Evolutionary conservation across 2,888 invertebrate genomes (phyloP), one percentile per base, ranked within the genome.

Genomic region (Aethes cnicana): DNA sequence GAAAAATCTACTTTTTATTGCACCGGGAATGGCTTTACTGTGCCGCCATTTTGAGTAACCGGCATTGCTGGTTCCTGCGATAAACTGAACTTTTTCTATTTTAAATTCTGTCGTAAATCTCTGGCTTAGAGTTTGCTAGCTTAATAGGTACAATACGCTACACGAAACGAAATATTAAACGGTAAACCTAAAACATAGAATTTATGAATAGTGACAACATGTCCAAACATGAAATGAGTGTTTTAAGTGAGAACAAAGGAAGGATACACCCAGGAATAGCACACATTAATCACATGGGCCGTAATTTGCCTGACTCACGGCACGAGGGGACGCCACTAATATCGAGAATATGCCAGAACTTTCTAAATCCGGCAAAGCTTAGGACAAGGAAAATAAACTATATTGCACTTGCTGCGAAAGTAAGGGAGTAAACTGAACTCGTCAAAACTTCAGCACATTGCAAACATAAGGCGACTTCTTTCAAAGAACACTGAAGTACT

Each of bases 231-330:
- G 59, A 64, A 47, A 36, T 63, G 59, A 61, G 48, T 43, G 36
- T 59, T 63, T 59, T 37, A 63, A 26, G 44, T 33, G 21, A 62
- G 69, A 80, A 83, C 83, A 84, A 84, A 83, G 79, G 69, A 72
- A 74, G 75, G 68, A 74, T 77, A 74, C 68, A 63, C 68, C 72
- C 79, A 81, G 74, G 74, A 87, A 87, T 86, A 87, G 83, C 78
- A 63, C 61, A 74, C 78, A 86, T 87, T 85, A 86, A 86, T 87
- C 85, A 86, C 84, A 80, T 76, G 80, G 65, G 72, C 74, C 73
- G 81, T 81, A 84, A 87, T 88, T 84, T 81, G 84, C 81, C 81
- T 88, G 85, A 87, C 77, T 87, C 87, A 87, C 80, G 81, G 77
- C 77, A 77, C 61, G 77, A 78, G 79, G 84, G 84, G 83, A 78